Evolutionary conservation across 2,113 vertebrate species (phyloP).

Genomic region (Procavia capensis): DNA sequence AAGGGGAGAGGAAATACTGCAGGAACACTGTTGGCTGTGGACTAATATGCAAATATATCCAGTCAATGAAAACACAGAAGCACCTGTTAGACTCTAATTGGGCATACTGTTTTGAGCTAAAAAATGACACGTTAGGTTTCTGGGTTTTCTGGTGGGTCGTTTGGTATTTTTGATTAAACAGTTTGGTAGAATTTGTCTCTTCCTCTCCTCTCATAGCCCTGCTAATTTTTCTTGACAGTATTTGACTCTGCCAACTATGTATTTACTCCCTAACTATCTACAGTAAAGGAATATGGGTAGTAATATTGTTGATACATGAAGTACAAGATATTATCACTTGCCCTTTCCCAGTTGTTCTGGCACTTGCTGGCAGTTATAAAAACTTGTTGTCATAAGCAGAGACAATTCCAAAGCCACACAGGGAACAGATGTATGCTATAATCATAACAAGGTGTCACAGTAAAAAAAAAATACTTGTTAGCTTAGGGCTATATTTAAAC

Average conservation of each 20-base stretch:
- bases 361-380: slow-evolving; percentile 67
- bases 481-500: slow-evolving; percentile 65
- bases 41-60: neutral
- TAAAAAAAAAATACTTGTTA: slow-evolving; percentile 41
- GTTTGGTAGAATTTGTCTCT: neutral
- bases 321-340: slow-evolving; percentile 8
- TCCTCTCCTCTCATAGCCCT: neutral
- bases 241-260: slow-evolving; percentile 50
- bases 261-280: slow-evolving; percentile 4
- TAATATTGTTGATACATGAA: slow-evolving; percentile 1
- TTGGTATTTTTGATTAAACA: too few relatives aligned
- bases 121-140: neutral
- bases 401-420: slow-evolving; percentile 16
- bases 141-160: too few relatives aligned
- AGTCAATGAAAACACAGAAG: neutral
- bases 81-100: neutral
- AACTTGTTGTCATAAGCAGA: slow-evolving; percentile 65
- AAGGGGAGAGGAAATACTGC: neutral
- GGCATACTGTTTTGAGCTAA: slow-evolving; percentile 9
- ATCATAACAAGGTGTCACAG: slow-evolving; percentile 78
- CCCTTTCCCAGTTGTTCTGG: neutral
- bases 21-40: neutral
- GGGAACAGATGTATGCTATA: slow-evolving; percentile 42
- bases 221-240: slow-evolving; percentile 1
- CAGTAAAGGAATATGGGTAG: neutral